Evolutionary conservation across 1,140 invertebrate genomes (phyloP), one percentile per base, ranked within the genome.

Genomic region (Brachionus koreanus): DNA sequence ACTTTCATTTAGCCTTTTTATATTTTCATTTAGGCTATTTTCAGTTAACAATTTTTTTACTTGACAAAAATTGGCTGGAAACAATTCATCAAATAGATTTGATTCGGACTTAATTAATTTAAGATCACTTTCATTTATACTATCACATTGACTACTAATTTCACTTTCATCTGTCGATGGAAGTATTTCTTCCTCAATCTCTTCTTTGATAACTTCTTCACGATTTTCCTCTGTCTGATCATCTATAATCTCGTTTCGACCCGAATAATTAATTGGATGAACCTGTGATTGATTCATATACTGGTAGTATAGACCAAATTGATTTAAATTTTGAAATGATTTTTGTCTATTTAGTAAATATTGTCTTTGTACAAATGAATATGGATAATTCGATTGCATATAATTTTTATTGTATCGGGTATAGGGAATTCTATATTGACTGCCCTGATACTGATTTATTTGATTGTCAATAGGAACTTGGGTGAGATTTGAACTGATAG

Each of bases 311-410:
- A 19, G 69, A 5, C n/a, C 16, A 74, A 74, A 74, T 46, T 74
- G 69, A 29, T 74, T 74, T 25, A 74, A 74, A 25, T 74, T 74
- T 19, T 74, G 42, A 46, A 74, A 74, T 25, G 39, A 46, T 74
- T 39, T 16, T 46, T 74, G 69, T 25, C 69, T 33, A 46, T 74
- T 74, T 25, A 46, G 6, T 39, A 74, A 74, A 46, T 74, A 74
- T 10, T 74, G 69, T 46, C 69, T 74, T 12, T 69, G 65, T 12
- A 39, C 16, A n/a, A 39, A 39, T 69, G 37, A 35, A 39, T 69
- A 69, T 39, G 37, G 65, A 69, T 69, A 69, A 69, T 69, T 37
- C 7, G 16, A n/a, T 39, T 69, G 65, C 63, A 65, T 65, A 16
- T 37, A 69, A 3, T 19, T 39, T 35, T 37, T 35, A 39, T 69